phyloP scores from a whole-genome alignment of 2,113 vertebrate genomes.

The Shinisaurus crocodilurus region DNA sequence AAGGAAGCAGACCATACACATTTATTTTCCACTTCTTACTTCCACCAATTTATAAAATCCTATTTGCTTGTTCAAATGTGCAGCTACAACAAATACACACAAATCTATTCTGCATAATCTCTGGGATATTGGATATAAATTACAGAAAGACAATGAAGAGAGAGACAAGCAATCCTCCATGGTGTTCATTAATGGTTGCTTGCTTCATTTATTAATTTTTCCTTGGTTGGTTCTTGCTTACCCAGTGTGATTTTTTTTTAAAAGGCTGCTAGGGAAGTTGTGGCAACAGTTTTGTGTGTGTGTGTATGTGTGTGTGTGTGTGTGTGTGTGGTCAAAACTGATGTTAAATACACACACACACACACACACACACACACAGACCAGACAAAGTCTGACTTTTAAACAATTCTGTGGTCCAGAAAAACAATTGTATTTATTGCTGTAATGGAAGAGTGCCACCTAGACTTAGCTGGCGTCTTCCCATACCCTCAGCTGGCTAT shows the following conservation, averaged over 20 bases:
- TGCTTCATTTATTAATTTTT: constrained; percentile 57
- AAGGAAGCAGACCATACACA: constrained; percentile 25
- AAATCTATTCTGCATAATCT: constrained; percentile 39
- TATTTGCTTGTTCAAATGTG: constrained; percentile 51
- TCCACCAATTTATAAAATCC: constrained; percentile 40
- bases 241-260: constrained; percentile 33
- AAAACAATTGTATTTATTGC: constrained; percentile 45
- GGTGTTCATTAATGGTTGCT: constrained; percentile 57
- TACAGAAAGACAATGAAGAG: constrained; percentile 45
- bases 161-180: constrained; percentile 38
- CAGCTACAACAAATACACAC: constrained; percentile 48
- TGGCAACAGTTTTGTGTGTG: constrained; percentile 8
- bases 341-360: constrained; percentile 2
- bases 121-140: constrained; percentile 52
- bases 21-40: constrained; percentile 41
- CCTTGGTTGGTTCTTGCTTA: constrained; percentile 38
- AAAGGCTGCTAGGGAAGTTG: constrained; percentile 16
- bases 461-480: constrained; percentile 31
- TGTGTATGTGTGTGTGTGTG: background rate
- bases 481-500: constrained; percentile 12
- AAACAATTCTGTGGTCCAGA: constrained; percentile 17
- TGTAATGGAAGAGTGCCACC: constrained; percentile 29
- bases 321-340: constrained; percentile 16
- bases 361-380: background rate
- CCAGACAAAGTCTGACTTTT: background rate